These are phyloP conservation scores for Oncorhynchus tshawytscha DNA, from an alignment of 2,113 vertebrate species.

Conservation along the genomic window DNA sequence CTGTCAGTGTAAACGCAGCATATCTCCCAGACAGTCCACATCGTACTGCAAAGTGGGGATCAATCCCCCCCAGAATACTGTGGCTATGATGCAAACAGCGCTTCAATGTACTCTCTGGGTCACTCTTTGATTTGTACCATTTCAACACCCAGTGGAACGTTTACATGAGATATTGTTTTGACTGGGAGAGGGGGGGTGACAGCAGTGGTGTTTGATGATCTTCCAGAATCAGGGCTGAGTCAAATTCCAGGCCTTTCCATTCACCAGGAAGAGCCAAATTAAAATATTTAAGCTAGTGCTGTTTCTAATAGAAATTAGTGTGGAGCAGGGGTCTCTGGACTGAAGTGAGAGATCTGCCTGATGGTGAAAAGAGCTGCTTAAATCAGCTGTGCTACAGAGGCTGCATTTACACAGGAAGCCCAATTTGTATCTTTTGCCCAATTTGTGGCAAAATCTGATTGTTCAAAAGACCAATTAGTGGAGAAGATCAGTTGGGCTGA, in stretches of 20 bases:
- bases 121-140: slow-evolving; percentile 46
- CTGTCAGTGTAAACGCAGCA: no score
- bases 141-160: slow-evolving; percentile 78
- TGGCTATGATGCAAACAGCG: not conserved
- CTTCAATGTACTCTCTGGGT: not conserved
- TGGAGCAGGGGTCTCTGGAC: slow-evolving; percentile 26
- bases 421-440: no score
- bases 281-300: slow-evolving; percentile 85
- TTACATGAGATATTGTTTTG: slow-evolving; percentile 83
- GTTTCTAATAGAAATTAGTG: slow-evolving; percentile 73
- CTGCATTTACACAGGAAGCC: no score
- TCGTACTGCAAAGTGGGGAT: not conserved
- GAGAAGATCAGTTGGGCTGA: no score
- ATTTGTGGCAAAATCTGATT: no score
- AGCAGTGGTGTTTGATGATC: slow-evolving; percentile 79
- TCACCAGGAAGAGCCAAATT: slow-evolving; percentile 79
- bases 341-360: not conserved
- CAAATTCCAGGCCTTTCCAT: slow-evolving; percentile 74
- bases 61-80: not conserved
- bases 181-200: slow-evolving; percentile 82
- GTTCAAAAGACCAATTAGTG: no score
- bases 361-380: not conserved
- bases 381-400: not conserved
- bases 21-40: not conserved
- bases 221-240: slow-evolving; percentile 80